Percentiles rank a stretch among this genome's conserved stretches.
phyloP scores from a whole-genome alignment of 1,140 invertebrate species.

The Delia radicum region DNA sequence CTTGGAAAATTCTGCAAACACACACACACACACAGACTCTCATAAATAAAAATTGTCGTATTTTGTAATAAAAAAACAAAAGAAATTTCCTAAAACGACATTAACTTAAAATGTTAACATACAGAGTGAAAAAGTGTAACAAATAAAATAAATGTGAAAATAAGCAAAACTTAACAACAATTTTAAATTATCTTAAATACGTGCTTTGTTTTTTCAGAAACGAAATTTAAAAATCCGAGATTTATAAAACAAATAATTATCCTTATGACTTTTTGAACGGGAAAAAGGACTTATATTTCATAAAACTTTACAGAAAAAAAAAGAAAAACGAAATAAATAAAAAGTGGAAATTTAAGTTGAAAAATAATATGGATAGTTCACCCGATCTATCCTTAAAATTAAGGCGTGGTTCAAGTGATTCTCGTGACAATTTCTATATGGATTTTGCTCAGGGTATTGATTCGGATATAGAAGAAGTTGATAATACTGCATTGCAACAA shows the following conservation, averaged over 20 bases:
- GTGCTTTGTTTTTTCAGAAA: not conserved
- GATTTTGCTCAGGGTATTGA: constrained; percentile 84
- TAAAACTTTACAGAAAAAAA: not conserved
- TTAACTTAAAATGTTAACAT: not conserved
- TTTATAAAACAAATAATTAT: not conserved
- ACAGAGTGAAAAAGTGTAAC: not conserved
- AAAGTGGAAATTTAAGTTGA: not conserved
- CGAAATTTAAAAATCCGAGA: not conserved
- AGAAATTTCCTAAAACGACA: not conserved
- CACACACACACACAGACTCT: not conserved
- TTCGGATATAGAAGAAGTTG: constrained; percentile 83
- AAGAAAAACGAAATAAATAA: not conserved
- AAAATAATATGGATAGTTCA: constrained; percentile 65
- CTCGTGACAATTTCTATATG: constrained; percentile 84
- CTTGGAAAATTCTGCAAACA: too few species aligned
- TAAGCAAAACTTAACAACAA: not conserved
- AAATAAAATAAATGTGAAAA: not conserved
- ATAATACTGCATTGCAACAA: too few species aligned
- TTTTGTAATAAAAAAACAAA: not conserved
- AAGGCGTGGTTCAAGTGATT: constrained; percentile 79
- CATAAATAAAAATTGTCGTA: not conserved
- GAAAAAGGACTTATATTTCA: not conserved
- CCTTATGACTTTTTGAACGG: not conserved
- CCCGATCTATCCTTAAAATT: constrained; percentile 80
- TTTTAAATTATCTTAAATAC: not conserved